Conservation (phyloP, 1,140 invertebrate genomes). For the Aphelinus certus region DNA sequence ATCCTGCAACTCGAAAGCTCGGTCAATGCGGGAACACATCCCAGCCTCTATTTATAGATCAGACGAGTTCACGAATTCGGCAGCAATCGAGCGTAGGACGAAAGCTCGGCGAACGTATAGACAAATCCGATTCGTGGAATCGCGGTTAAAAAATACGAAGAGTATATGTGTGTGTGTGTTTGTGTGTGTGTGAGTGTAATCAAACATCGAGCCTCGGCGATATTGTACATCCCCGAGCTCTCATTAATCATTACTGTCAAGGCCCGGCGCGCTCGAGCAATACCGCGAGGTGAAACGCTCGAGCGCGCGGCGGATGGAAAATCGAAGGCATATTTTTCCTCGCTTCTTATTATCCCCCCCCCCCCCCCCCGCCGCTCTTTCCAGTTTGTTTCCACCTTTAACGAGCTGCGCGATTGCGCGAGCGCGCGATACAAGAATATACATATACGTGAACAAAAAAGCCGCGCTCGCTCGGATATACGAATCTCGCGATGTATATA, state of each 20-base stretch:
- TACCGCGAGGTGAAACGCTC: not conserved
- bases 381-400: conserved; percentile 35
- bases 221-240: too few species aligned
- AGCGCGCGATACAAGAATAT: conserved; percentile 30
- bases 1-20: conserved; percentile 42
- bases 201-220: too few species aligned
- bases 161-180: too few species aligned
- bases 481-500: too few species aligned
- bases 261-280: not conserved
- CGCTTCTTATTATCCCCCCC: conserved; percentile 9
- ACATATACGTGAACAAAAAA: conserved; percentile 18
- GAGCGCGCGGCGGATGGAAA: not conserved
- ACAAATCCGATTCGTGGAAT: too few species aligned
- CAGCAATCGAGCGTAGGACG: too few species aligned
- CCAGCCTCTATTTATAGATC: too few species aligned
- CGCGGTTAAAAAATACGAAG: too few species aligned
- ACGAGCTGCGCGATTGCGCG: conserved; percentile 2
- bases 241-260: conserved; percentile 14
- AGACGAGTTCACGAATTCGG: too few species aligned
- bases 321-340: conserved; percentile 4
- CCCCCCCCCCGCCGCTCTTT: conserved; percentile 1
- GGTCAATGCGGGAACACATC: too few species aligned
- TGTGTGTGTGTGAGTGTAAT: too few species aligned
- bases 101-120: too few species aligned
- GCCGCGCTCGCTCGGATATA: not conserved